Evolutionary conservation across 2,797 vertebrate genomes (phyloP).

Genomic region (Aotus griseimembra): DNA sequence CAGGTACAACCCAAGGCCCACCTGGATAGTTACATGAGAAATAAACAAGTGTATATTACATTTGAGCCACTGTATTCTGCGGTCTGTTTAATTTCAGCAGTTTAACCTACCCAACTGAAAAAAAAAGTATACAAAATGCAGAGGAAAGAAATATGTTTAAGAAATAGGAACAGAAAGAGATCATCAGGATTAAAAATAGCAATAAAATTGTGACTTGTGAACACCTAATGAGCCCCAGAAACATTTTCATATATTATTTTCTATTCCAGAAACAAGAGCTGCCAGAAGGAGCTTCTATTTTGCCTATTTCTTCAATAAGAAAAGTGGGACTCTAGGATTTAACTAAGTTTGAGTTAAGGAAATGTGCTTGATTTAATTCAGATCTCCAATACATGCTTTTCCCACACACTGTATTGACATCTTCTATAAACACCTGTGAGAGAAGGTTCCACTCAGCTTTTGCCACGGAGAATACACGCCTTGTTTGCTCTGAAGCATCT

Average conservation of each 20-base stretch:
- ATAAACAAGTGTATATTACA: accelerated
- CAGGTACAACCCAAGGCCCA: accelerated
- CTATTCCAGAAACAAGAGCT: not conserved
- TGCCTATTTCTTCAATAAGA: not conserved
- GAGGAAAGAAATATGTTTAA: not conserved
- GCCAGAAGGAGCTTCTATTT: not conserved
- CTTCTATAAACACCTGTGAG: not conserved
- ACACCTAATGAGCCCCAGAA: not conserved
- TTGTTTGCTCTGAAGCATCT: not conserved
- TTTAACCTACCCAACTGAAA: too few relatives aligned
- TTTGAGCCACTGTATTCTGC: not conserved
- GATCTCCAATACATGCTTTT: not conserved
- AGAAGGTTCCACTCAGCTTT: not conserved
- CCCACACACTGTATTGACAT: not conserved
- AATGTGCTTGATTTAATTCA: not conserved
- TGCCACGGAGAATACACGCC: not conserved
- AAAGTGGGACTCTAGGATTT: not conserved
- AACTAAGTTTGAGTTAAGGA: not conserved
- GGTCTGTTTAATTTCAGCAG: not conserved
- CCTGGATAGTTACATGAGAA: not conserved
- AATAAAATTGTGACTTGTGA: not conserved
- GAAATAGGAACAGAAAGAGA: not conserved
- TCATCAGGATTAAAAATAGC: not conserved
- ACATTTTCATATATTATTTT: not conserved
- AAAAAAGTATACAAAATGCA: too few relatives aligned